A percentile compares a stretch with the other conserved stretches of the same genome.
phyloP scores from a whole-genome alignment of 1,140 invertebrate species.

The Stenopsyche tienmushanensis region DNA sequence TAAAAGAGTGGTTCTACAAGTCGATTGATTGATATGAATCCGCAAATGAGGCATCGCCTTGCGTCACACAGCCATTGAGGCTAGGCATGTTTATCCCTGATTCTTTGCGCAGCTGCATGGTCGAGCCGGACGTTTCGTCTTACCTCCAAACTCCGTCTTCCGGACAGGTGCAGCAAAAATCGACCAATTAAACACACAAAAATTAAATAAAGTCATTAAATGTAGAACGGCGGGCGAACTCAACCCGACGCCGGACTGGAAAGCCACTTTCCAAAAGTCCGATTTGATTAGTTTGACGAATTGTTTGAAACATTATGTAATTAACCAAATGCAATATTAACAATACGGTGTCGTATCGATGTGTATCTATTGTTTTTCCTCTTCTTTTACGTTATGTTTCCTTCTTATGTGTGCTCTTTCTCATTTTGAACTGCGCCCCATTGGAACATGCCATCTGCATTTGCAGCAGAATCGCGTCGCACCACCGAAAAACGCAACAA shows the following conservation, averaged over 20 bases:
- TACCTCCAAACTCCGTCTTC: slow-evolving; percentile 79
- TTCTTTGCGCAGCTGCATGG: slow-evolving; percentile 77
- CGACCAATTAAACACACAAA: slow-evolving; percentile 34
- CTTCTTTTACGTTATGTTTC: slow-evolving; percentile 15
- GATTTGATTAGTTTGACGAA: slow-evolving; percentile 15
- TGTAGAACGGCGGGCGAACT: not conserved
- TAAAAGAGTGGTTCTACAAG: not conserved
- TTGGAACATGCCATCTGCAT: slow-evolving; percentile 11
- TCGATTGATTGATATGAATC: not conserved
- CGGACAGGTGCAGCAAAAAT: slow-evolving; percentile 66
- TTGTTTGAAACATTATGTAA: slow-evolving; percentile 28
- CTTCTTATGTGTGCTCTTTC: not conserved
- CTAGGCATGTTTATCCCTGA: slow-evolving; percentile 79
- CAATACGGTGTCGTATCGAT: slow-evolving; percentile 33
- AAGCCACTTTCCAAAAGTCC: slow-evolving; percentile 4
- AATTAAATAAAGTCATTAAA: slow-evolving; percentile 10
- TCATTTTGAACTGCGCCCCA: not conserved
- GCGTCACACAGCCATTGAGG: slow-evolving; percentile 45
- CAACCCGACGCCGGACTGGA: not conserved
- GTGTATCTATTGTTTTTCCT: slow-evolving; percentile 23
- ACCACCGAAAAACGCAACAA: not conserved
- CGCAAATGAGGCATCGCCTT: slow-evolving; percentile 38
- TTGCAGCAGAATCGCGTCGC: not conserved
- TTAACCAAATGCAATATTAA: slow-evolving; percentile 33
- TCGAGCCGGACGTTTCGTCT: slow-evolving; percentile 79